Evolutionary conservation across 2,888 invertebrate genomes (phyloP).

Genomic region (Cantharis lateralis): DNA sequence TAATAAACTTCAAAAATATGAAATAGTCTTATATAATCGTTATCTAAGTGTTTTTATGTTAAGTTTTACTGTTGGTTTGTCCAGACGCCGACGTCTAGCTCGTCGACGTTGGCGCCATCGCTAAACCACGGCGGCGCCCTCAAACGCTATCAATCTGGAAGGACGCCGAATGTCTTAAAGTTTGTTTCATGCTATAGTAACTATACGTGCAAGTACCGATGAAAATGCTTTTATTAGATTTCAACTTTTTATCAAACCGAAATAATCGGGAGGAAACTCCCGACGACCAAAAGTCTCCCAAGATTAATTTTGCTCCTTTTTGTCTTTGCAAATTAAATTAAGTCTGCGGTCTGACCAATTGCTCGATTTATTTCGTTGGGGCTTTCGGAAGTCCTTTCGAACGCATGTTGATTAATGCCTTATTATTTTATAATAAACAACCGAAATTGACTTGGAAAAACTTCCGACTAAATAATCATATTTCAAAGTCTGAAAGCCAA

Average conservation of each 20-base stretch:
- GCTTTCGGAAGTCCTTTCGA: too few relatives aligned
- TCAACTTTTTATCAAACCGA: not conserved
- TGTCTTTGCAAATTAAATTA: not conserved
- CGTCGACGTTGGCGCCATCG: constrained; percentile 46
- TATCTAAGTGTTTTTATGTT: constrained; percentile 24
- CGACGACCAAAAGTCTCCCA: not conserved
- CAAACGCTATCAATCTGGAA: constrained; percentile 48
- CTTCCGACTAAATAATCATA: not conserved
- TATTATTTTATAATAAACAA: constrained; percentile 1
- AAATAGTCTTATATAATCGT: constrained; percentile 23
- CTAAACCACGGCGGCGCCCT: constrained; percentile 45
- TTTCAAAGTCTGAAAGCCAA: not conserved
- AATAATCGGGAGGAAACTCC: not conserved
- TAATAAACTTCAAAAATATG: constrained; percentile 5
- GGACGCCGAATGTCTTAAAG: constrained; percentile 39
- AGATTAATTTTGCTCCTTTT: not conserved
- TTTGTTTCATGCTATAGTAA: constrained; percentile 37
- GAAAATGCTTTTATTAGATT: not conserved
- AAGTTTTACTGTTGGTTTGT: constrained; percentile 40
- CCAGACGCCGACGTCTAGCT: constrained; percentile 50
- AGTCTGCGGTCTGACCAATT: too few relatives aligned
- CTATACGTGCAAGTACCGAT: constrained; percentile 5
- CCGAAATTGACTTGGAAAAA: not conserved
- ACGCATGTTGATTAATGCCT: not conserved
- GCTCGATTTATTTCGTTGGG: too few relatives aligned